Evolutionary conservation across 2,113 vertebrate species (phyloP).

Genomic region (Junco hyemalis): DNA sequence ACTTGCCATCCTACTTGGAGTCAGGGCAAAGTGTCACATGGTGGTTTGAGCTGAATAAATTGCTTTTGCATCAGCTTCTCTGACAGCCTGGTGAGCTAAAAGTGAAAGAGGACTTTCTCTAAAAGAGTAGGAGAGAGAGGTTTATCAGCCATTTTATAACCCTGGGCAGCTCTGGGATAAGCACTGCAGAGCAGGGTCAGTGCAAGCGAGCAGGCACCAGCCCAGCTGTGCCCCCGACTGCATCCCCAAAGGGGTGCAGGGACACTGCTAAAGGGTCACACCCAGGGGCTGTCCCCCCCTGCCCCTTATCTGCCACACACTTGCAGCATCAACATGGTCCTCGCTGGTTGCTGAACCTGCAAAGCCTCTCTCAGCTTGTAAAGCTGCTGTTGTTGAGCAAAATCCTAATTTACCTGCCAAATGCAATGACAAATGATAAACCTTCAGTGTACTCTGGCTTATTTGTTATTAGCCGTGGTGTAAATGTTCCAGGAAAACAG

Average conservation of each 20-base stretch:
- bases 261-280: background rate
- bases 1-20: background rate
- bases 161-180: background rate
- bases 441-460: background rate
- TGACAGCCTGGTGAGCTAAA: background rate
- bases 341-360: background rate
- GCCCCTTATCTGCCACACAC: background rate
- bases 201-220: background rate
- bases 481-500: background rate
- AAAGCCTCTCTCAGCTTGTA: background rate
- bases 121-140: background rate
- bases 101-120: background rate
- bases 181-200: background rate
- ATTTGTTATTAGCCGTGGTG: background rate
- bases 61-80: background rate
- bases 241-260: background rate
- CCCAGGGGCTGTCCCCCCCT: too few relatives aligned
- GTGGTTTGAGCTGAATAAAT: background rate
- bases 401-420: background rate
- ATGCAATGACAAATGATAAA: background rate
- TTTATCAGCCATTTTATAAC: background rate
- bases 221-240: rapidly evolving
- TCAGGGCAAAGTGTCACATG: background rate
- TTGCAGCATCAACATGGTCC: background rate
- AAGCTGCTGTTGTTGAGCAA: background rate